Evolutionary conservation across 2,797 vertebrate species (phyloP), one percentile per base, ranked within the genome.

Genomic region (Galago senegalensis): DNA sequence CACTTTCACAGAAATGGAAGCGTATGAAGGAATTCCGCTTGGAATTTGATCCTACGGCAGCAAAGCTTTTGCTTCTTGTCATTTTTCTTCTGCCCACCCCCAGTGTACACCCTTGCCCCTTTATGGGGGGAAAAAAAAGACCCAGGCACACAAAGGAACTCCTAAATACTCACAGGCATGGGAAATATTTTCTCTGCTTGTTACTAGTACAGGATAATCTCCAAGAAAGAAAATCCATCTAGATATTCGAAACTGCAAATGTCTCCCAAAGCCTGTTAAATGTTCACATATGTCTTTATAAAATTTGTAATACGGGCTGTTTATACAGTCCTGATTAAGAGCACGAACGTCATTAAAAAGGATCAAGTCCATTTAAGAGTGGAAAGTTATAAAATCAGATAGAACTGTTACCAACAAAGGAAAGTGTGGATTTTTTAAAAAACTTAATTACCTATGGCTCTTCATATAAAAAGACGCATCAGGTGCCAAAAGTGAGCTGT

Each of bases 151-250:
- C 96, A 96, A 96, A 97, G 84, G 65, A 98, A 97, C 96, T 98
- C 97, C 96, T 98, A 98, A 98, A 98, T 96, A 98, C 97, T 98
- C 93, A 96, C 92, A 98, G 86, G 65, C 87, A 81, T 91, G 97
- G 96, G 97, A 98, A 98, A 98, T 97, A 98, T 96, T 97, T 97
- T 94, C 90, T 94, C 97, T 95, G 87, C 87, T 6, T 98, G 91
- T 98, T 98, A 98, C 98, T 98, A 95, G 98, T 98, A 91, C 97
- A 97, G 94, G 97, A 98, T 97, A 97, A 98, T 97, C 91, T 98
- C 5, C 9, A 96, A 65, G 97, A 95, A 94, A 97, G 86, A 76
- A 95, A 98, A 97, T 1, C 83, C 70, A 93, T 94, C 97, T 97
- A 97, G 89, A 96, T 97, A 97, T 97, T 97, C 95, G 96, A 89